Evolutionary conservation across 2,888 invertebrate species (phyloP).

Genomic region (Chesias legatella): DNA sequence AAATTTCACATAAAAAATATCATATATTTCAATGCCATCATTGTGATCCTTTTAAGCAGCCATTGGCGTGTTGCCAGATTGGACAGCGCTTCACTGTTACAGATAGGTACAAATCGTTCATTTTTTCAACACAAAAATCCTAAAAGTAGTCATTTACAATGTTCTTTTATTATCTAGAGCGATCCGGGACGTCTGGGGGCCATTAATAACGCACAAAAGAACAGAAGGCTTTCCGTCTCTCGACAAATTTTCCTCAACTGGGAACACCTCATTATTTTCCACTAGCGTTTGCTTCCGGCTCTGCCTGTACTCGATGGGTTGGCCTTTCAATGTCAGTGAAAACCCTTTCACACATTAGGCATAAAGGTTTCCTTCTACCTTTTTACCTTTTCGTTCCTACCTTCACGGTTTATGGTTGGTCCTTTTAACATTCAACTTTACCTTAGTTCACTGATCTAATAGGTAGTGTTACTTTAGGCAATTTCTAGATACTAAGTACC

Average conservation of each 20-base stretch:
- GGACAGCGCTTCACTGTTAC: conserved; percentile 23
- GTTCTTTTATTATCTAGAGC: conserved; percentile 51
- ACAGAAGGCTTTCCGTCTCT: conserved; percentile 43
- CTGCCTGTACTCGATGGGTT: not conserved
- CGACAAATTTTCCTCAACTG: conserved; percentile 44
- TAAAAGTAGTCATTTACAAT: conserved; percentile 49
- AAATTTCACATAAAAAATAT: no score
- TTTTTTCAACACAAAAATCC: conserved; percentile 38
- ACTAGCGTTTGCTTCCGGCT: conserved; percentile 9
- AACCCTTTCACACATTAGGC: no score
- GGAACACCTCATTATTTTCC: conserved; percentile 57
- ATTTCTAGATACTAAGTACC: no score
- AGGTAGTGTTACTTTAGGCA: no score
- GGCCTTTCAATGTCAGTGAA: no score
- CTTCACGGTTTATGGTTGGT: no score
- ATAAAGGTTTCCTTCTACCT: no score
- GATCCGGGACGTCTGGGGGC: conserved; percentile 36
- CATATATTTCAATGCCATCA: no score
- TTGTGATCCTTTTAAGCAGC: no score
- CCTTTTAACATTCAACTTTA: no score
- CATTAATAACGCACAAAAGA: conserved; percentile 53
- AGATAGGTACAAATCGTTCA: conserved; percentile 44
- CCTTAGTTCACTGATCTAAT: no score
- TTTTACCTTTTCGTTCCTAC: no score
- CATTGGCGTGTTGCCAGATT: conserved; percentile 12